These are phyloP conservation scores for Fringilla coelebs DNA, from an alignment of 2,797 vertebrate species.

Conservation along the genomic window DNA sequence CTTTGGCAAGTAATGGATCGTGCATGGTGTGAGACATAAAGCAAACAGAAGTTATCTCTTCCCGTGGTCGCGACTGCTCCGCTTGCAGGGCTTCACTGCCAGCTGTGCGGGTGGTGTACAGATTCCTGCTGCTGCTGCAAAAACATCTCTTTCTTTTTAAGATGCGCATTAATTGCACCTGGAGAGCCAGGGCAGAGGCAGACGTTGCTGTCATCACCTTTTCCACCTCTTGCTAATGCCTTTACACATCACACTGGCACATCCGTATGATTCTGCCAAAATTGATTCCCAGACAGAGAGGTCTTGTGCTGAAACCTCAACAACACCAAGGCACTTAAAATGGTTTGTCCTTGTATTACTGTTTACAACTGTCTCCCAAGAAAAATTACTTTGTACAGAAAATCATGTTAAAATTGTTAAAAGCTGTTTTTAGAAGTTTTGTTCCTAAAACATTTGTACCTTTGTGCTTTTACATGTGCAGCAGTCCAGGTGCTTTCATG, in stretches of 20 bases:
- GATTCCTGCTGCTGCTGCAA: neutral
- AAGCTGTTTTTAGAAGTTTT: neutral
- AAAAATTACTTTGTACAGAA: neutral
- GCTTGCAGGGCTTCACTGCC: neutral
- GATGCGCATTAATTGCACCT: neutral
- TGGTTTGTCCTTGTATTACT: neutral
- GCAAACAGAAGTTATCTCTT: neutral
- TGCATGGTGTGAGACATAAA: neutral
- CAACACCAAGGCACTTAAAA: neutral
- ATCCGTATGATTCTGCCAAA: accelerated
- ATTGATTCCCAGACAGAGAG: neutral
- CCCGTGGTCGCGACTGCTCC: accelerated
- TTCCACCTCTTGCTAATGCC: neutral
- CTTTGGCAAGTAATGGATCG: neutral
- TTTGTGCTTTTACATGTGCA: neutral
- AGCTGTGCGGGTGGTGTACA: accelerated
- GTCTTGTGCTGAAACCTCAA: accelerated
- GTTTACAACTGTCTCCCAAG: neutral
- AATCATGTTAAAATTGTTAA: neutral
- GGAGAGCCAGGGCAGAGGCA: neutral
- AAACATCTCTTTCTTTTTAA: neutral
- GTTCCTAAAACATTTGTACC: neutral
- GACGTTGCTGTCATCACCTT: neutral
- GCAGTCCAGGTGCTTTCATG: accelerated
- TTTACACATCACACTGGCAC: accelerated